Evolutionary conservation across 2,113 vertebrate species (phyloP).

Genomic region (Callaeas wilsoni): DNA sequence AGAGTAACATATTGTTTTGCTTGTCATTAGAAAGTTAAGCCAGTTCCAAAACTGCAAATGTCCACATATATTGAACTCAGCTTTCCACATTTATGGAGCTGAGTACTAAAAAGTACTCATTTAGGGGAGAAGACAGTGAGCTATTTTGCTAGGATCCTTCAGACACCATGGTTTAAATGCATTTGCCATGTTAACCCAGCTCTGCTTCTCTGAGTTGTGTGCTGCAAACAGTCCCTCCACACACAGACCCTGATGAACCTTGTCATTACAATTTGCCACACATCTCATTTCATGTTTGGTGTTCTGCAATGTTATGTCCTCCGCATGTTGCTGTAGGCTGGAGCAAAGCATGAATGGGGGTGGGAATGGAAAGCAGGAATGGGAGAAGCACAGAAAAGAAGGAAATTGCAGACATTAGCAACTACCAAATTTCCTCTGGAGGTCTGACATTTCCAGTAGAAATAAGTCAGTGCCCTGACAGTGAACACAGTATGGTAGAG

Average conservation of each 20-base stretch:
- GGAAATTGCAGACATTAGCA: neutral
- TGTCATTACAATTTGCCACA: constrained; percentile 7
- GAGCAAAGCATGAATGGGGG: neutral
- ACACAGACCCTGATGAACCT: neutral
- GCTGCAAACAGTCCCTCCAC: neutral
- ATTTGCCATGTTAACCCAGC: neutral
- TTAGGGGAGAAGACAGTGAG: neutral
- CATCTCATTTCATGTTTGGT: neutral
- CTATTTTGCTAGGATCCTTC: neutral
- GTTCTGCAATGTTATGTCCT: neutral
- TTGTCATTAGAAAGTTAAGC: neutral
- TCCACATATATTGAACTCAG: neutral
- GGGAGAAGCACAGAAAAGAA: neutral
- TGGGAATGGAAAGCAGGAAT: neutral
- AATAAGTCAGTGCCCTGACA: neutral
- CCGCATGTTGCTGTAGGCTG: neutral
- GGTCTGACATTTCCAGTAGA: neutral
- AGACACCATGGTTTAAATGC: neutral
- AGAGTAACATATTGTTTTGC: neutral
- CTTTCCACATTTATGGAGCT: neutral
- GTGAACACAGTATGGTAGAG: neutral
- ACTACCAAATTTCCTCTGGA: neutral
- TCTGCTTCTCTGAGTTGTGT: neutral
- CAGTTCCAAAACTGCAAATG: neutral
- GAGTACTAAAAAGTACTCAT: neutral